Evolutionary conservation across 1,140 invertebrate genomes (phyloP).

Genomic region (Drosophila orena): DNA sequence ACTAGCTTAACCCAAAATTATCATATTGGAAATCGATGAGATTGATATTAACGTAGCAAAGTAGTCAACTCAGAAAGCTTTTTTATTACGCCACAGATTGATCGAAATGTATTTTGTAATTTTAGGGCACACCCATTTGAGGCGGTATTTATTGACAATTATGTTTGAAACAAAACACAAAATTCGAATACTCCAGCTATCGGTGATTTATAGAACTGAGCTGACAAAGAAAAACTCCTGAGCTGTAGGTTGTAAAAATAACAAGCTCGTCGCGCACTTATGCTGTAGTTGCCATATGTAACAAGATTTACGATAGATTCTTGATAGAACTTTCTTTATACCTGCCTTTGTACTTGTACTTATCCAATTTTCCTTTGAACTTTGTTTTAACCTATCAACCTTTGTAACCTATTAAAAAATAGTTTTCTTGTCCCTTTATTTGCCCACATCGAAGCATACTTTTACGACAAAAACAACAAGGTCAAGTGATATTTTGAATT

Average conservation of each 20-base stretch:
- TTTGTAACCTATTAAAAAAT: constrained; percentile 28
- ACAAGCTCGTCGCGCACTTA: constrained; percentile 22
- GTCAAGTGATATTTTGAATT: constrained; percentile 80
- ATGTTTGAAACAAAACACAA: constrained; percentile 66
- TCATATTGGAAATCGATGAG: constrained; percentile 66
- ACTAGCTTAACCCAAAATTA: constrained; percentile 48
- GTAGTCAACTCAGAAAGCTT: constrained; percentile 13
- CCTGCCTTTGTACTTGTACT: constrained; percentile 22
- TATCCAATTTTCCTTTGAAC: constrained; percentile 29
- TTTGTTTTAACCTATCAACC: constrained; percentile 61
- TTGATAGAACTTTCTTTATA: constrained; percentile 1
- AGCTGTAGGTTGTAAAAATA: constrained; percentile 41
- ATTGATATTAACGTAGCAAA: constrained; percentile 63
- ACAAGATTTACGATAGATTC: constrained; percentile 33
- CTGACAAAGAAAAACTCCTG: constrained; percentile 24
- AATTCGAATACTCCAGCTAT: constrained; percentile 39
- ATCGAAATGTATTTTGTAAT: constrained; percentile 43
- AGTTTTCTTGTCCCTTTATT: constrained; percentile 12
- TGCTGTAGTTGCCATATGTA: constrained; percentile 68
- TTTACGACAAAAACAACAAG: constrained; percentile 38
- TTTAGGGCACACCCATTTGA: constrained; percentile 21
- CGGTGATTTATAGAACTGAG: constrained; percentile 47
- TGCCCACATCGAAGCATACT: constrained; percentile 15
- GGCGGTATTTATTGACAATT: constrained; percentile 58
- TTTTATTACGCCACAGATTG: constrained; percentile 29